Evolutionary conservation across 2,113 vertebrate genomes (phyloP), one percentile per base, ranked within the genome.

Genomic region (Eurypyga helias): DNA sequence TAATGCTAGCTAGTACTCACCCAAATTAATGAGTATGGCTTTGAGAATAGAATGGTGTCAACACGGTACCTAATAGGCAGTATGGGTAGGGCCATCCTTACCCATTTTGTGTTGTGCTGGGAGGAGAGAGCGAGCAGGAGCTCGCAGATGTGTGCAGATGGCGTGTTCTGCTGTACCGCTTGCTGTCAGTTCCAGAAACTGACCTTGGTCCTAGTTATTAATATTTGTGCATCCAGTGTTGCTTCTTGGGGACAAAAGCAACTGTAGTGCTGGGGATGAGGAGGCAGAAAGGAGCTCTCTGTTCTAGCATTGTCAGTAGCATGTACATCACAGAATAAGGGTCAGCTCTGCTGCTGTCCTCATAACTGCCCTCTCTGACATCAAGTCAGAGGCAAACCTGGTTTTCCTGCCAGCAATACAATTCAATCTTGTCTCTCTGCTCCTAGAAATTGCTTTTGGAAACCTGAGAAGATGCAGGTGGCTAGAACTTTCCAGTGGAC

Each of bases 361-460:
- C 13, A 0, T 71, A 83, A 41, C 29, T 62, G 48, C 67, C 38
- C 65, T 65, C 57, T 75, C 41, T 90, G 67, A 77, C 28, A 19
- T 46, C 28, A 49, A 57, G 21, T n/a, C 64, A 64, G n/a, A 73
- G 18, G 65, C 33, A 69, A 89, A 61, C 13, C 12, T 83, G 11
- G 2, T 61, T 94, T 94, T 95, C 15, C 13, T 62, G 41, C n/a
- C 31, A 80, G 36, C 66, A 93, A 14, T 18, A 86, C 61, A 83
- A 80, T 93, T 78, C 54, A 78, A 0, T 87, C 24, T 83, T 85
- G 29, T 54, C 6, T 77, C 43, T 66, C 55, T 91, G n/a, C 55
- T 83, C 25, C 12, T 73, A 67, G 76, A 92, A 89, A 66, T 70
- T 66, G n/a, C 60, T 70, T 88, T 87, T 86, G 51, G 76, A 92